Base-by-base conservation (phyloP, 2,888 invertebrate species). In the Aethes cnicana region DNA sequence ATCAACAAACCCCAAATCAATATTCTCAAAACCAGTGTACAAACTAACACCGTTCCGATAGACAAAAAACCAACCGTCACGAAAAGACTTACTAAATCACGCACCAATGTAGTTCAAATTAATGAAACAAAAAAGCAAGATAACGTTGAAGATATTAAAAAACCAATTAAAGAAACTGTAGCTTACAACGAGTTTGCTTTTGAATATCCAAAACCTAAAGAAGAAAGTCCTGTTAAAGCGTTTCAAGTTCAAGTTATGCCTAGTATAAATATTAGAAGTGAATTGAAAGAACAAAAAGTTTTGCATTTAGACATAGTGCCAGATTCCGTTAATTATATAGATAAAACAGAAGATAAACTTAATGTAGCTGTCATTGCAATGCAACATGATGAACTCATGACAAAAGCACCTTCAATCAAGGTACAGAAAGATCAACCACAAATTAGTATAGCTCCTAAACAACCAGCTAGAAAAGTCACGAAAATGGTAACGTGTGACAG, bases 251-350 rank as follows among this genome's bases (percentile, higher is more conserved):
- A 91, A 74, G 69, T 75, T 59, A 84, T 91, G 84, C 91, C 91
- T 37, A 76, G 83, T 47, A 84, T 91, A 54, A 85, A 83, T 62
- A 91, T 92, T 55, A 81, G 87, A 66, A 81, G 87, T 57, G 83
- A 87, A 64, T 67, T 91, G 16, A 87, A 77, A 43, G 76, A 82
- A 53, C 91, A 91, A 66, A 90, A 81, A 69, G 88, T 91, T 52
- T 75, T 91, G 49, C 78, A 85, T 20, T 72, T 91, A 60, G 83
- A 90, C 62, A 91, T 91, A 62, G 60, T 80, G 62, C 87, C 91
- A 17, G 75, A 82, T 35, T 59, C 46, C 37, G 64, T 60, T 4
- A 61, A 65, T 47, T 53, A 43, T 14, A 56, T 53, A 21, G 58
- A 67, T 42, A 56, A 61, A 37, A 50, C 61, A 18, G 55, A 37